phyloP scores from a whole-genome alignment of 2,888 invertebrate species.

The Catocala fraxini region DNA sequence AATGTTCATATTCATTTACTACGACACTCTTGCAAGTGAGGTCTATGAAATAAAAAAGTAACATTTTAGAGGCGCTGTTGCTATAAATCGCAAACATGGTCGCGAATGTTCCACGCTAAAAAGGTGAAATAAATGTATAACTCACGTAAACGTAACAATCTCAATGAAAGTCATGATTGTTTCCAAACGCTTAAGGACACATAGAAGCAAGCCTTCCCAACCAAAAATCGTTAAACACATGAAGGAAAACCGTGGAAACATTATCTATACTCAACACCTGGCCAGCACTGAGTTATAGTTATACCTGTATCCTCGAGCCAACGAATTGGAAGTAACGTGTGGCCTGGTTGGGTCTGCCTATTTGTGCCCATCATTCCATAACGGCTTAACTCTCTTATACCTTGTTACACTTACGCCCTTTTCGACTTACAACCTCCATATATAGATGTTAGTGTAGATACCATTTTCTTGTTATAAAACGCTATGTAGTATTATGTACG shows the following conservation, averaged over 20 bases:
- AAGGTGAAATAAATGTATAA: too few species aligned
- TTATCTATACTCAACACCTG: slow-evolving; percentile 53
- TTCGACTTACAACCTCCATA: slow-evolving; percentile 3
- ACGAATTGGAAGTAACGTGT: slow-evolving; percentile 50
- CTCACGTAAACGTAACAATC: too few species aligned
- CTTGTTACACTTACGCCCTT: slow-evolving; percentile 30
- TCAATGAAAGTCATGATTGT: too few species aligned
- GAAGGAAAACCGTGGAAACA: slow-evolving; percentile 40
- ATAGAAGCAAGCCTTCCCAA: background rate
- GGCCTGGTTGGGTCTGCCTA: slow-evolving; percentile 30
- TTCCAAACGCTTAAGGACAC: background rate
- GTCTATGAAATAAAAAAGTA: too few species aligned
- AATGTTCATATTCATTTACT: too few species aligned
- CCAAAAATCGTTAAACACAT: slow-evolving; percentile 11
- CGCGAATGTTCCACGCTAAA: too few species aligned
- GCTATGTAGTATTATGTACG: slow-evolving; percentile 7
- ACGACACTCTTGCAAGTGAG: too few species aligned
- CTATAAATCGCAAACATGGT: too few species aligned
- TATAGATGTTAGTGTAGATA: slow-evolving; percentile 21
- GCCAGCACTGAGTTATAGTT: slow-evolving; percentile 37
- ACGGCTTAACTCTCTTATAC: slow-evolving; percentile 27
- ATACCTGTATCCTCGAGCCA: slow-evolving; percentile 26
- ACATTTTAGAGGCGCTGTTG: too few species aligned
- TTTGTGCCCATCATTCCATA: slow-evolving; percentile 42
- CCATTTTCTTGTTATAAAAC: slow-evolving; percentile 31